phyloP scores from a whole-genome alignment of 2,113 vertebrate species.

The Plotosus lineatus region DNA sequence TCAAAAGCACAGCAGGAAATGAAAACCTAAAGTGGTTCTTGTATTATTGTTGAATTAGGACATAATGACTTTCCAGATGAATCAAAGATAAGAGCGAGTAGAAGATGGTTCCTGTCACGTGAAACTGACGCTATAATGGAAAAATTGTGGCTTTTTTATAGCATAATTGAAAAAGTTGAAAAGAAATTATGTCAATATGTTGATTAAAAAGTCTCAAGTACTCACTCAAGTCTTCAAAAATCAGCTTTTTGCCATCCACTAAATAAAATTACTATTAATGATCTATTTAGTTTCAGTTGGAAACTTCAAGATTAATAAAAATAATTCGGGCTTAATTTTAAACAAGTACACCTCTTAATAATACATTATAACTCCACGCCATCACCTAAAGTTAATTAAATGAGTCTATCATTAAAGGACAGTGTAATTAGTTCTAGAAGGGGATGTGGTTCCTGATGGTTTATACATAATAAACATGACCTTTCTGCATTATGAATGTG shows the following conservation, averaged over 20 bases:
- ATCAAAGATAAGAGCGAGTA: background rate
- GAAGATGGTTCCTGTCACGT: background rate
- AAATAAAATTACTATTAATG: background rate
- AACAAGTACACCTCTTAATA: background rate
- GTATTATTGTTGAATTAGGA: background rate
- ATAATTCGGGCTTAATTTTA: constrained; percentile 15
- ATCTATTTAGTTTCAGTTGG: background rate
- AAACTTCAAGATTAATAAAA: background rate
- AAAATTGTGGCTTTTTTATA: background rate
- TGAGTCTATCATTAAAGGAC: background rate
- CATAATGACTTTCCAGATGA: background rate
- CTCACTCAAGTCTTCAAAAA: too few relatives aligned
- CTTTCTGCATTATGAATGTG: constrained; percentile 10
- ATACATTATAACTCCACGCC: background rate
- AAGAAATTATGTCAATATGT: background rate
- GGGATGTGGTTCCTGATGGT: background rate
- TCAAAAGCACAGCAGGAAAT: background rate
- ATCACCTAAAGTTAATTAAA: background rate
- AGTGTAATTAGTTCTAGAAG: background rate
- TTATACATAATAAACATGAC: constrained; percentile 25
- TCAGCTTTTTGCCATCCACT: background rate
- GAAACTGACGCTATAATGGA: background rate
- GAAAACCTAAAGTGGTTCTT: background rate
- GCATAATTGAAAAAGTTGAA: background rate
- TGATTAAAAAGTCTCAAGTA: background rate